Base-by-base conservation (phyloP, 2,888 invertebrate species). In the Tethea ocularis region DNA sequence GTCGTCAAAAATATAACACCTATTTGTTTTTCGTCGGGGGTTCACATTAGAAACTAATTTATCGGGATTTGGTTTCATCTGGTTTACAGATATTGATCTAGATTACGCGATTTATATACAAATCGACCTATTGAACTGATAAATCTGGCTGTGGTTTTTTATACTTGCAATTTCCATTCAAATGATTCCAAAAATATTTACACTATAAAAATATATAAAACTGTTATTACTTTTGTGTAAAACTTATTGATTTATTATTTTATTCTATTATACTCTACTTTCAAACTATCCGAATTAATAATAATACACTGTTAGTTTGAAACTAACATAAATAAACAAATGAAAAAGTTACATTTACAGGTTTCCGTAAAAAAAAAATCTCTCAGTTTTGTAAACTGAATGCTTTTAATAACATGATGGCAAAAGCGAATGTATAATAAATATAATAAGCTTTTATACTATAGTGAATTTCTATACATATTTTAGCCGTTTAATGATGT, bases 91-190 rank as follows among this genome's bases (percentile, higher is more conserved):
- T 54, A 17, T 54, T 33, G 54, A 54, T 20, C 54, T 36, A 22
- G 54, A 54, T 33, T 22, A 33, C 33, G 10, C 20, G 46, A 33
- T 36, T 54, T 54, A 36, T 54, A 36, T 54, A 54, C 52, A 52
- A 52, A 29, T 53, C 20, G 6, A 33, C 33, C 54, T 54, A 54
- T 36, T 33, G 36, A 20, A 53, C 36, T 54, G 22, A 33, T 54
- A 54, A 54, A 54, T 54, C 54, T 15, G 54, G 54, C 54, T 22
- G 54, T 13, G 22, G 11, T 26, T 1, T 7, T 29, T 22, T 36
- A 24, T 17, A 20, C 53, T 20, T 33, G 11, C 54, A 33, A 24
- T 33, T 33, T 54, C 20, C 33, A 53, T 53, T 33, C 29, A 53
- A 53, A 53, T 53, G 33, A 1, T 8, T 29, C 11, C 11, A 10